Base-by-base conservation (phyloP, 2,888 invertebrate species). In the Caenorhabditis sp. region DNA sequence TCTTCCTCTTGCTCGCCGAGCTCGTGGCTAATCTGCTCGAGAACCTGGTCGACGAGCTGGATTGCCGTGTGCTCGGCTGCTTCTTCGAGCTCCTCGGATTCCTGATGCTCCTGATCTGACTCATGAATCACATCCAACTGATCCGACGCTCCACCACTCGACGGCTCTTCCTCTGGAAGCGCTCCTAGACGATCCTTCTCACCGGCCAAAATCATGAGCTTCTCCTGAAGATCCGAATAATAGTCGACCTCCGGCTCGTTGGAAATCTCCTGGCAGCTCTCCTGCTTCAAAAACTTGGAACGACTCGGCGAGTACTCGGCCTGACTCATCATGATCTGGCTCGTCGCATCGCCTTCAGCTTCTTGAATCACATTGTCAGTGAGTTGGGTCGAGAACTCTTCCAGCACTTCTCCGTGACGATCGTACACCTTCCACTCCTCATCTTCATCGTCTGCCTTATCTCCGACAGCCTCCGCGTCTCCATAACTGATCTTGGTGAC, bases 241-340 rank as follows among this genome's bases (percentile, higher is more conserved):
- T 84, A 84, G 55, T 84, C 84, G 15, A 81, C 79, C 68, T 84
- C 84, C 7, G 78, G 84, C 52, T 84, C 84, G 48, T 78, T 78
- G 9, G 82, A 45, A 15, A 82, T 78, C 37, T 84, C 84, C 26
- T 83, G 79, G 41, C 80, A 80, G 9, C 80, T 80, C 48, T 82
- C 83, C 59, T 82, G 84, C 39, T 81, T 79, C 45, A 75, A 62
- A 27, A 82, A 68, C 7, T 32, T 43, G 2, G 55, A 48, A 32
- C 58, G 46, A 37, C 53, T 52, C 39, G 63, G 65, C 6, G 71
- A 55, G 30, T 35, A 52, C 8, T 61, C 62, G 17, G 63, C 66
- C 11, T 68, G 58, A 17, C 52, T 58, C 58, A 58, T 50, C 68
- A 62, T 58, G 9, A 71, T 37, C 2, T 76, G 75, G 24, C 50